Evolutionary conservation across 1,140 invertebrate species (phyloP).

Genomic region (Stegodyphus mimosarum): DNA sequence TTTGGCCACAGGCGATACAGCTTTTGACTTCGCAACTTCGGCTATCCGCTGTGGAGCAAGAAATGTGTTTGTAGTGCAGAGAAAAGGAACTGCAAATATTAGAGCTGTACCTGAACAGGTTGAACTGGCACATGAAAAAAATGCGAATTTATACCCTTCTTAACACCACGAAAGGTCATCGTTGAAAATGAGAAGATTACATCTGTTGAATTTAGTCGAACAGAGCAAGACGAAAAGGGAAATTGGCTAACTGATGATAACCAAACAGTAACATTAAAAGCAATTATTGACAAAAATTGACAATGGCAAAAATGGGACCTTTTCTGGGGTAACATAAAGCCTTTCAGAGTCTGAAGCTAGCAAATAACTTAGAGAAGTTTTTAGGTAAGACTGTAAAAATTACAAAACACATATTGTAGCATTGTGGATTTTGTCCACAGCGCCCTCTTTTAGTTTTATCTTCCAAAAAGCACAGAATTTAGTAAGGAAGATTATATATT

Average conservation of each 20-base stretch:
- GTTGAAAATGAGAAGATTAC: conserved; percentile 77
- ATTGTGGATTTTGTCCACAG: too few species aligned
- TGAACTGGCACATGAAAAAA: conserved; percentile 92
- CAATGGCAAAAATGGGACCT: too few species aligned
- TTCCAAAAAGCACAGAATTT: too few species aligned
- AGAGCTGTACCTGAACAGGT: conserved; percentile 96
- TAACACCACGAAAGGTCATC: conserved; percentile 86
- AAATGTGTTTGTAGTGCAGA: conserved; percentile 92
- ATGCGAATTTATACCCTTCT: conserved; percentile 96
- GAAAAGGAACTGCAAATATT: conserved; percentile 91
- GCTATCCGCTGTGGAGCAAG: conserved; percentile 93
- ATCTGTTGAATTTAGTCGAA: conserved; percentile 74
- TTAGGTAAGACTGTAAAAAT: too few species aligned
- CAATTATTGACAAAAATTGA: too few species aligned
- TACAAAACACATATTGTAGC: too few species aligned
- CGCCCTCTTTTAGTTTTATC: too few species aligned
- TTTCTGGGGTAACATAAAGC: too few species aligned
- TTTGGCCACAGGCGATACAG: conserved; percentile 98
- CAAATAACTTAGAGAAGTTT: too few species aligned
- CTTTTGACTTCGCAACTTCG: conserved; percentile 98
- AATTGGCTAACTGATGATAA: conserved; percentile 85
- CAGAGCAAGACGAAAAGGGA: conserved; percentile 74
- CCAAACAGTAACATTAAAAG: conserved; percentile 84
- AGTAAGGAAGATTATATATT: too few species aligned
- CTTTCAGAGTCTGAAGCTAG: too few species aligned